A percentile compares a stretch with the other conserved stretches of the same genome.
Evolutionary conservation across 2,888 invertebrate species (phyloP).

Genomic region (Stenolophus ochropezus): DNA sequence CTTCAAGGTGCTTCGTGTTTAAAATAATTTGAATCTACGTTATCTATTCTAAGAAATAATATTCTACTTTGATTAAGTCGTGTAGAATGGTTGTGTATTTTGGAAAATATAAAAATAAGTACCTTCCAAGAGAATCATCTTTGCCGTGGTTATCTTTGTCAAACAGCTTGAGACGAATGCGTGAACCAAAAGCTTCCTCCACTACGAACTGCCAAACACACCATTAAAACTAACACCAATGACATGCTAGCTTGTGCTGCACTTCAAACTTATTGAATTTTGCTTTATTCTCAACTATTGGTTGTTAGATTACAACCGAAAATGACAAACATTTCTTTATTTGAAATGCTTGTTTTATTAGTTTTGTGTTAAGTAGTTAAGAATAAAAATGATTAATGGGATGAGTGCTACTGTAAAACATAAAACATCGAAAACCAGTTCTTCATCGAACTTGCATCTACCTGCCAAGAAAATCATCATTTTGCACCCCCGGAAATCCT

Average conservation of each 20-base stretch:
- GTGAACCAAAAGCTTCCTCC: constrained; percentile 75
- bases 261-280: constrained; percentile 13
- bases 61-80: background rate
- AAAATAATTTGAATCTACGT: constrained; percentile 7
- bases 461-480: constrained; percentile 92
- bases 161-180: constrained; percentile 83
- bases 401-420: background rate
- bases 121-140: constrained; percentile 95
- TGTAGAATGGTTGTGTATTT: constrained; percentile 17
- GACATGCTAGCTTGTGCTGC: constrained; percentile 47
- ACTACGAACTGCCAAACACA: constrained; percentile 76
- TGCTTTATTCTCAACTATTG: constrained; percentile 14
- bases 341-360: background rate
- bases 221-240: constrained; percentile 62
- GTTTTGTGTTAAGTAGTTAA: background rate
- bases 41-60: constrained; percentile 19
- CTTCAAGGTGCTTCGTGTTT: background rate
- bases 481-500: constrained; percentile 83
- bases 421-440: constrained; percentile 28
- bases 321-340: too few relatives aligned
- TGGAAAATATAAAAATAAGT: constrained; percentile 58
- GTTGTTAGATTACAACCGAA: background rate
- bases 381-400: background rate
- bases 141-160: constrained; percentile 95
- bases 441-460: constrained; percentile 67